Evolutionary conservation across 2,888 invertebrate species (phyloP), one percentile per base, ranked within the genome.

Genomic region (Podabrus alpinus): DNA sequence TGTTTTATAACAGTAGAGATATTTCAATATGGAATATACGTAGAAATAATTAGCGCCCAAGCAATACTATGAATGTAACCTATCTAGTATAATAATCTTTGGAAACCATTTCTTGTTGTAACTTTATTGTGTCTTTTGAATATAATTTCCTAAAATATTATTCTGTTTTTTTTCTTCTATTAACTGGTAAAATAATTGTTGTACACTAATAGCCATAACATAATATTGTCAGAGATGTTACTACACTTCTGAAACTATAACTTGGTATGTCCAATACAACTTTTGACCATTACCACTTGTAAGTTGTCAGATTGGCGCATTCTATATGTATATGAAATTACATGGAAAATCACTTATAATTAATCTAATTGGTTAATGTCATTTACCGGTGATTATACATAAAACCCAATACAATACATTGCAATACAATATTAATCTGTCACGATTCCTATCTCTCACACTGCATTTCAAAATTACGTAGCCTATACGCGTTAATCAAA

Each of bases 41-140:
- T 75, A 69, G 69, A 72, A 69, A 67, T 71, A 64, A 69, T 71
- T 59, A 66, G 64, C 64, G 72, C 15, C 61, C 29, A 24, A 60
- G 73, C 68, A 69, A 71, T 15, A 72, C 69, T 72, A 77, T 74
- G 62, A 75, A 72, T 75, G 76, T 77, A 77, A 74, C 62, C 71
- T 75, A 77, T 71, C 61, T 64, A 64, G 62, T 19, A 69, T 69
- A 69, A 69, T 73, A 71, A 71, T 74, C 74, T 77, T 77, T 77
- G 77, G 68, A 73, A 71, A 77, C 71, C 72, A 79, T 81, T 81
- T 80, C 80, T 80, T 81, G 80, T 80, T 81, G 81, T 81, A 81
- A 76, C 80, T 81, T 80, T 77, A 81, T 81, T 75, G 81, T 81
- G 79, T 81, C 80, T 81, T 81, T 81, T 78, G 78, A 80, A 81